Base-by-base conservation (phyloP, 2,797 vertebrate species). In the Trematomus bernacchii region DNA sequence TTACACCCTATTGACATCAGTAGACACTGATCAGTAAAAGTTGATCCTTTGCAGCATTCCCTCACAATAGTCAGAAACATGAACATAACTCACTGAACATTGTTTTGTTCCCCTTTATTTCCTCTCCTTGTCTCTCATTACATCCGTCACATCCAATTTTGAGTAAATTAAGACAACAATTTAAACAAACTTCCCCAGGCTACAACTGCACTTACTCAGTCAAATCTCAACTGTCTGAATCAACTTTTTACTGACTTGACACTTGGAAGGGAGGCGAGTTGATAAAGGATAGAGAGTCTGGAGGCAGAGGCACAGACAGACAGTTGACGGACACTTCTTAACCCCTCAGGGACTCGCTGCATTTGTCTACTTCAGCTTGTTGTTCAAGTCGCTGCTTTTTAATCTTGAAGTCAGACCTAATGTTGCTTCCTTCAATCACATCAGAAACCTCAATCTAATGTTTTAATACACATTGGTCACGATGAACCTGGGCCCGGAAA, bases 211-310 rank as follows among this genome's bases (percentile, higher is more conserved):
- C 63, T 86, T 72, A 21, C 59, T 76, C 57, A 54, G 74, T 80
- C 76, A 87, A 90, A 72, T 88, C 71, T 85, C 43, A 62, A 66
- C 54, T 67, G 86, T 91, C 87, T 71, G 52, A 77, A 80, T 76
- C 79, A 90, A 91, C 86, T 87, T 91, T 89, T 77, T 80, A 84
- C 87, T 73, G 84, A 86, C 83, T 76, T 93, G 89, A 93, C 91
- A 91, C 87, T 92, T 92, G 87, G 91, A 92, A 88, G 79, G 84
- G 76, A 87, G 79, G 53, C 30, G 53, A 82, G 83, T 33, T 88
- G 91, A 91, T 87, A 40, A 82, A 82, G 83, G 80, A 88, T 75
- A 52, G 86, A 71, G 58, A 65, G 77, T 62, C 87, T 87, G 12
- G 76, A 73, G 89, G 84, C 82, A 65, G 80, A 81, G 74, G 62